Evolutionary conservation across 2,888 invertebrate species (phyloP).

Genomic region (Teleogryllus oceanicus): DNA sequence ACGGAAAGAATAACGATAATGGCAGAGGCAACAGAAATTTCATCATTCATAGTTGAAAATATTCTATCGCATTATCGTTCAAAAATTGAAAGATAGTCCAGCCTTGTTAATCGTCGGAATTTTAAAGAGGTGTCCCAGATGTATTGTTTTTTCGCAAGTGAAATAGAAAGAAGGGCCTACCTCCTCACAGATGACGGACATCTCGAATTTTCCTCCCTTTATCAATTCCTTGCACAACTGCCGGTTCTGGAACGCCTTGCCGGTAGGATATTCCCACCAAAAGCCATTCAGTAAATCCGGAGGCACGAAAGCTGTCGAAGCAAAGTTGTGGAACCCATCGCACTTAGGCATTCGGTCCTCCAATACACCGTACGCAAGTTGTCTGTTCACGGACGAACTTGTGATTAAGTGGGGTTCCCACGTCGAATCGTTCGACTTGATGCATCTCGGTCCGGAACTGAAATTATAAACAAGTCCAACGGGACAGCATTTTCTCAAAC

Average conservation of each 20-base stretch:
- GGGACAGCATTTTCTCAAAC: not conserved
- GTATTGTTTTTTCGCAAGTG: no score
- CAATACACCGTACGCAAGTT: not conserved
- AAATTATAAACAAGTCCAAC: not conserved
- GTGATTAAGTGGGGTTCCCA: not conserved
- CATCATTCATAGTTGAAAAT: no score
- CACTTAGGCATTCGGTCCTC: not conserved
- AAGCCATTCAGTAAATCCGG: not conserved
- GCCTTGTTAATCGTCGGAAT: no score
- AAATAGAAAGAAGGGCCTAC: not conserved
- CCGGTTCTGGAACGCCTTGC: not conserved
- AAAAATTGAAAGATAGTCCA: no score
- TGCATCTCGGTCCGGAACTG: not conserved
- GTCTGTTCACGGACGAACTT: not conserved
- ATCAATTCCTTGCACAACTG: not conserved
- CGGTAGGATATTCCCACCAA: not conserved
- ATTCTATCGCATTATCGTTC: no score
- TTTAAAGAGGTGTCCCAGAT: no score
- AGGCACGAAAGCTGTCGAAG: not conserved
- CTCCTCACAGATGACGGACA: not conserved
- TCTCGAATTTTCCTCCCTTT: not conserved
- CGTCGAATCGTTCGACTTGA: not conserved
- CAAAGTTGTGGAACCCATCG: not conserved
- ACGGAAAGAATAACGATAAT: no score
- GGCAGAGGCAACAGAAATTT: no score